Evolutionary conservation across 2,888 invertebrate species (phyloP), one percentile per base, ranked within the genome.

Genomic region (Noctua fimbriata): DNA sequence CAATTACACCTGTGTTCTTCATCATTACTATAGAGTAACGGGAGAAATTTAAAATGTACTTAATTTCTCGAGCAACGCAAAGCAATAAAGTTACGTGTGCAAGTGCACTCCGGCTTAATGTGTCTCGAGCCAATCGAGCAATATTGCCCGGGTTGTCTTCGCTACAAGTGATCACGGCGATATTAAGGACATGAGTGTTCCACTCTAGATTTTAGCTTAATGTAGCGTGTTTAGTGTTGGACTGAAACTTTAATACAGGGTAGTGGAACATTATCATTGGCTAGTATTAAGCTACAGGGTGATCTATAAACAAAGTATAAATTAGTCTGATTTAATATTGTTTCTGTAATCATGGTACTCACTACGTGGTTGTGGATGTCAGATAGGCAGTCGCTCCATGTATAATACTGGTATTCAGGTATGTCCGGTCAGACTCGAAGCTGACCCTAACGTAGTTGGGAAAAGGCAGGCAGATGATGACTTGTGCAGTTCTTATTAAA

Each of bases 61-160:
- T 65, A 60, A 73, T 55, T 75, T 60, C 28, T 41, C 52, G 7
- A 65, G 36, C 18, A 12, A 21, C 44, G 24, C 32, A 12, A 63
- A 36, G 32, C 86, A 74, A 81, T 74, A 73, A 67, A 49, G 49
- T 55, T 73, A 76, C 67, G 36, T 49, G 69, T 60, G 67, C 32
- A 49, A 74, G 72, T 82, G 73, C 77, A 86, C 73, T 86, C 16
- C 16, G 3, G 47, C 18, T 74, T 72, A 81, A 81, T 74, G 63
- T 75, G 49, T 36, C 52, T 77, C n/a, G n/a, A 72, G 41, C 28
- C 65, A 84, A 81, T 85, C 76, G 65, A 69, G 32, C 58, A 3
- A 82, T 84, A 86, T 77, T 86, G 74, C 72, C 36, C 32, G 55
- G 28, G 52, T 70, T 80, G 70, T 76, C 76, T 76, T 32, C 65